Evolutionary conservation across 2,888 invertebrate species (phyloP).

Genomic region (Plagodis dolabraria): DNA sequence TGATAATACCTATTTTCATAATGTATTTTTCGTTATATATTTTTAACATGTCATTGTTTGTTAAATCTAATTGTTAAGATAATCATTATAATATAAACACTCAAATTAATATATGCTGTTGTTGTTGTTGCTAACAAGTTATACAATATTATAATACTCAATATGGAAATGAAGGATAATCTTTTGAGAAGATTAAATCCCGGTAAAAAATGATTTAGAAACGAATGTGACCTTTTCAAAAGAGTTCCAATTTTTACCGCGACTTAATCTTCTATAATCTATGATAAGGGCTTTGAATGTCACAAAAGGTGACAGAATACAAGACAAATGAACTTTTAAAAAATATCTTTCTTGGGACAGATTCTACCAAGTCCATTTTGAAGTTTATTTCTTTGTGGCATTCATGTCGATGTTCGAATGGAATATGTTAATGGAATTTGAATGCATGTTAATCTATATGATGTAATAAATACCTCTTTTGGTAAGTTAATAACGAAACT

Average conservation of each 20-base stretch:
- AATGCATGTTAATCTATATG: slow-evolving; percentile 83
- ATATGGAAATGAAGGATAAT: slow-evolving; percentile 61
- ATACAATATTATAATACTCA: slow-evolving; percentile 72
- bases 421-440: slow-evolving; percentile 82
- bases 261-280: slow-evolving; percentile 52
- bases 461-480: slow-evolving; percentile 82
- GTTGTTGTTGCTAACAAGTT: slow-evolving; percentile 84
- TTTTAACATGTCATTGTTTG: slow-evolving; percentile 57
- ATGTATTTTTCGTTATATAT: slow-evolving; percentile 19
- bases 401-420: slow-evolving; percentile 69
- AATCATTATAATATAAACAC: slow-evolving; percentile 59
- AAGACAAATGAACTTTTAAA: not conserved
- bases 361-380: slow-evolving; percentile 15
- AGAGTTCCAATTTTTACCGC: slow-evolving; percentile 50
- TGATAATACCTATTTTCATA: slow-evolving; percentile 7
- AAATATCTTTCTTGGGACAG: slow-evolving; percentile 6
- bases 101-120: slow-evolving; percentile 80
- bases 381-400: slow-evolving; percentile 46
- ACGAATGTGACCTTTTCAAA: slow-evolving; percentile 34
- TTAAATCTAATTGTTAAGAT: slow-evolving; percentile 56
- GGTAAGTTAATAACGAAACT: slow-evolving; percentile 72
- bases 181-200: slow-evolving; percentile 48
- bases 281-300: slow-evolving; percentile 59
- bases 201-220: slow-evolving; percentile 48
- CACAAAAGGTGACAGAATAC: slow-evolving; percentile 38